Percentiles rank a stretch among this genome's conserved stretches.
phyloP scores from a whole-genome alignment of 64 coral and sea anemone genomes.

The Stichodactyla mertensii region DNA sequence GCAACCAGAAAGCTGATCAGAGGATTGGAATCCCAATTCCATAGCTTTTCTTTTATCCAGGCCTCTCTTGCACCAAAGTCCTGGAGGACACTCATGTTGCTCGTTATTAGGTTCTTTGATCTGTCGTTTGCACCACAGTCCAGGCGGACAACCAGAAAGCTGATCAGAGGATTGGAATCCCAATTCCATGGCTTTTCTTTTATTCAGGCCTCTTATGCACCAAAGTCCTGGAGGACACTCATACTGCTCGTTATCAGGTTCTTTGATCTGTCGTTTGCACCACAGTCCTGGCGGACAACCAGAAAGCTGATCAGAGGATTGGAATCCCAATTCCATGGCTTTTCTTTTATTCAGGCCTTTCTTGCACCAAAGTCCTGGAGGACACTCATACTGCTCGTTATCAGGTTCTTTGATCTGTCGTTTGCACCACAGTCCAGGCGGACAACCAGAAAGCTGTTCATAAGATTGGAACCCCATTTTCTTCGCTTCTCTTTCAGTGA shows the following conservation, averaged over 20 bases:
- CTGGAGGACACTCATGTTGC: background rate
- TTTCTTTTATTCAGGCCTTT: background rate
- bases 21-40: background rate
- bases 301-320: background rate
- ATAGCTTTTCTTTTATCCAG: background rate
- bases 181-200: background rate
- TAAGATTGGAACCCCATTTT: background rate
- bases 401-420: background rate
- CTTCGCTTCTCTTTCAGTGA: background rate
- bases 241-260: background rate
- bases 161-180: background rate
- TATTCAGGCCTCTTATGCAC: slow-evolving; percentile 1
- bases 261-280: slow-evolving; percentile 7
- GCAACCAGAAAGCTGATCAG: background rate
- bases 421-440: slow-evolving; percentile 34
- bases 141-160: slow-evolving; percentile 18
- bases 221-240: slow-evolving; percentile 14
- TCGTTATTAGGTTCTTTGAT: background rate
- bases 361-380: slow-evolving; percentile 20
- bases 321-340: slow-evolving; percentile 1
- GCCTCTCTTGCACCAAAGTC: slow-evolving; percentile 21
- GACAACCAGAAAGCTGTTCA: background rate
- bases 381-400: background rate
- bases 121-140: slow-evolving; percentile 31
- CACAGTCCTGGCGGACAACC: slow-evolving; percentile 37